Conservation (phyloP, 2,797 vertebrate genomes). For the Ctenopoma multispine region DNA sequence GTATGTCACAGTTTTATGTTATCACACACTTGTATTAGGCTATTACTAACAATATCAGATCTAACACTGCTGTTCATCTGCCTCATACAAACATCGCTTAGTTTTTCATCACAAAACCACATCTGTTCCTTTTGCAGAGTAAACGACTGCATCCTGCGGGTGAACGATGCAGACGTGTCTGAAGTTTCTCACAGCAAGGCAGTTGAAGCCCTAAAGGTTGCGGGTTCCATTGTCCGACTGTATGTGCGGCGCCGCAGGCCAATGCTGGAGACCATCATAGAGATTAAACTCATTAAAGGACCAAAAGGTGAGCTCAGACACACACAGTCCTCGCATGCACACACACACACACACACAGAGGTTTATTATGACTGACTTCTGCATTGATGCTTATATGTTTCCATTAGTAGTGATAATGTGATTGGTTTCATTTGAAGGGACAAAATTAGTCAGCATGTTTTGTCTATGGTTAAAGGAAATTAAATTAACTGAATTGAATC, state of each 20-base stretch:
- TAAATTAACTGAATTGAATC: too few species aligned
- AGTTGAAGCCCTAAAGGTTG: constrained; percentile 95
- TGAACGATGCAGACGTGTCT: constrained; percentile 94
- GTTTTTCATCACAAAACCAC: background rate
- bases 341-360: too few species aligned
- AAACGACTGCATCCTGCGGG: constrained; percentile 96
- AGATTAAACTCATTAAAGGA: constrained; percentile 97
- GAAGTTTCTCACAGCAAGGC: constrained; percentile 97
- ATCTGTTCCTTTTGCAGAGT: constrained; percentile 82
- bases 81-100: background rate
- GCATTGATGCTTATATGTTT: background rate
- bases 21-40: too few species aligned
- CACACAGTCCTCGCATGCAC: constrained; percentile 49
- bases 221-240: constrained; percentile 93
- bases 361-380: background rate
- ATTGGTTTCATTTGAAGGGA: background rate
- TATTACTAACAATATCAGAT: background rate
- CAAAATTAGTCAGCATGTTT: too few species aligned
- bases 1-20: too few species aligned
- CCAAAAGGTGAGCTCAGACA: constrained; percentile 90
- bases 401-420: background rate
- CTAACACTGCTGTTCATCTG: background rate
- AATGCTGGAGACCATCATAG: constrained; percentile 94
- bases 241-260: constrained; percentile 94
- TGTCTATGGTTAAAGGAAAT: too few species aligned